Conservation (phyloP, 2,797 vertebrate species). For the Chelidonichthys spinosus region DNA sequence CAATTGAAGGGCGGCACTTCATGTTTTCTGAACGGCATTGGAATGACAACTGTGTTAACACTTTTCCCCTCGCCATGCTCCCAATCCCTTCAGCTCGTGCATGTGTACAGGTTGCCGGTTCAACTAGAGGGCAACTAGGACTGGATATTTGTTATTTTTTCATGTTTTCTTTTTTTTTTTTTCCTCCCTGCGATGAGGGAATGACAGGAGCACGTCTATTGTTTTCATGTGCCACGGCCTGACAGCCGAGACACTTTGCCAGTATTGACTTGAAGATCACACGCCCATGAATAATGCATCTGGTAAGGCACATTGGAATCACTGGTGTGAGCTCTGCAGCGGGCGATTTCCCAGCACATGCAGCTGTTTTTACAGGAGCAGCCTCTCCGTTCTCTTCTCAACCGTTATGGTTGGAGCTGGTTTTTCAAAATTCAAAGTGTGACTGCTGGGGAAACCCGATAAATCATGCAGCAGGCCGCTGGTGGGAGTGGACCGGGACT, state of each 20-base stretch:
- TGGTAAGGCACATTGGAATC: conserved; percentile 26
- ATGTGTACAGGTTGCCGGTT: conserved; percentile 29
- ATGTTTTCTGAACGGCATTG: conserved; percentile 43
- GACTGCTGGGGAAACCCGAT: not conserved
- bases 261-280: conserved; percentile 49
- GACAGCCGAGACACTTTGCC: conserved; percentile 21
- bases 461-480: conserved; percentile 12
- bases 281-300: conserved; percentile 66
- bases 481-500: conserved; percentile 14
- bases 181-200: conserved; percentile 17
- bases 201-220: conserved; percentile 12
- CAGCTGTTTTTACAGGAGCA: conserved; percentile 54
- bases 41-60: conserved; percentile 17
- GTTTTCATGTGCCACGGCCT: conserved; percentile 18
- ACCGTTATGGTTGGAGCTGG: conserved; percentile 22
- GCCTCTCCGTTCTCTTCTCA: conserved; percentile 2
- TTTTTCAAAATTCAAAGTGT: conserved; percentile 45
- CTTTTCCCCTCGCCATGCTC: conserved; percentile 5
- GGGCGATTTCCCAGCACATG: conserved; percentile 36
- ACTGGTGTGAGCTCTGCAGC: conserved; percentile 47
- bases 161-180: not conserved
- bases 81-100: conserved; percentile 22
- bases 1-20: conserved; percentile 20
- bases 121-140: conserved; percentile 43
- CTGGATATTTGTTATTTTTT: conserved; percentile 6